Evolutionary conservation across 2,888 invertebrate species (phyloP).

Genomic region (Oligia fasciuncula): DNA sequence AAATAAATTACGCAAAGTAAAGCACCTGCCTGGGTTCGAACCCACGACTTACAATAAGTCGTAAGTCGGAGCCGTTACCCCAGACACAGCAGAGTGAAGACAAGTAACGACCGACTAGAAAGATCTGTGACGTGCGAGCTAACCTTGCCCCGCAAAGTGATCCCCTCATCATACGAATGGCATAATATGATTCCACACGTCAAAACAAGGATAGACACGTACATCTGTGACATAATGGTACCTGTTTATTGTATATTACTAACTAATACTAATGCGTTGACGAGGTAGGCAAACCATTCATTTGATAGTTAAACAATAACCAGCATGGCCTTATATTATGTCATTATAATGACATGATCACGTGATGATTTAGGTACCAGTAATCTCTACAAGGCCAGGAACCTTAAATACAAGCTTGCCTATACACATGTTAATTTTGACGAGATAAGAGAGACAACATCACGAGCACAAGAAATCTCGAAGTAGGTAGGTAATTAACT

Average conservation of each 20-base stretch:
- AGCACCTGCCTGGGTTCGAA: neutral
- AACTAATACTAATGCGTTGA: neutral
- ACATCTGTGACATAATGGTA: neutral
- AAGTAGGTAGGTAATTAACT: constrained; percentile 12
- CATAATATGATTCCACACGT: neutral
- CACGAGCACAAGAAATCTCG: neutral
- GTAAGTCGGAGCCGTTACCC: neutral
- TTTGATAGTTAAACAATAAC: constrained; percentile 1
- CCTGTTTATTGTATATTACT: neutral
- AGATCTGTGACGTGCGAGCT: neutral
- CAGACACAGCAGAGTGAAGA: neutral
- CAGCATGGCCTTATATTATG: neutral
- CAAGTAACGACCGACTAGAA: neutral
- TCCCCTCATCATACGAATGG: neutral
- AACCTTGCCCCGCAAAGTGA: neutral
- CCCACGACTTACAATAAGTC: neutral
- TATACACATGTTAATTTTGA: neutral
- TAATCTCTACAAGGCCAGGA: constrained; percentile 2
- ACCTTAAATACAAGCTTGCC: neutral
- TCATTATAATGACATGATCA: constrained; percentile 2
- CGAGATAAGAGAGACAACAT: neutral
- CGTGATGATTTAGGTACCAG: neutral
- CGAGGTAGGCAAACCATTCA: constrained; percentile 9
- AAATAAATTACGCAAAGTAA: neutral
- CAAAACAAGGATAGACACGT: neutral